Evolutionary conservation across 2,113 vertebrate genomes (phyloP).

Genomic region (Poeciliopsis prolifica): DNA sequence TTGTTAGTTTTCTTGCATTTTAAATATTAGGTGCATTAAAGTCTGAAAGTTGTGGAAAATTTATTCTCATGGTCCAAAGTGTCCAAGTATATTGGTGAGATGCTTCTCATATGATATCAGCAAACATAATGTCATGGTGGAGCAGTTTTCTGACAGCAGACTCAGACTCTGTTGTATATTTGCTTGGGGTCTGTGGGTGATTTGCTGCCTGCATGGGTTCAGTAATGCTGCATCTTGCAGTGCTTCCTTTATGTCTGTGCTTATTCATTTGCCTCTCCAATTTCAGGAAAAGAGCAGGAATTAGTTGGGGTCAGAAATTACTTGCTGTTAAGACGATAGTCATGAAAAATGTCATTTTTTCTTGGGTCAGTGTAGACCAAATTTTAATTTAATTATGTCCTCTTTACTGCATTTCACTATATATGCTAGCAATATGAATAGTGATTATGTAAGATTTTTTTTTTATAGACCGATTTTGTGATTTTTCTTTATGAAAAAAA

Average conservation of each 20-base stretch:
- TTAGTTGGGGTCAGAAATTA: constrained; percentile 31
- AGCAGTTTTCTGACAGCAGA: constrained; percentile 35
- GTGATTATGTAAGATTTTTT: not conserved
- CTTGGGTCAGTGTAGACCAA: not conserved
- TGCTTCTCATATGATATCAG: constrained; percentile 17
- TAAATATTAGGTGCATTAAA: constrained; percentile 21
- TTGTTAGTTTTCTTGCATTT: not conserved
- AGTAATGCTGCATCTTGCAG: constrained; percentile 25
- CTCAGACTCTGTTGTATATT: constrained; percentile 29
- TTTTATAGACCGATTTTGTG: not conserved
- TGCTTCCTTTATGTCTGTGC: not conserved
- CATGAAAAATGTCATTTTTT: not conserved
- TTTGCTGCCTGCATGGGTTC: constrained; percentile 46
- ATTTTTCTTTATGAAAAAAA: not conserved
- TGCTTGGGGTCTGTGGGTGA: constrained; percentile 43
- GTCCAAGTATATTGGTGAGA: constrained; percentile 1
- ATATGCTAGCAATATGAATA: not conserved
- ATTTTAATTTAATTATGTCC: constrained; percentile 7
- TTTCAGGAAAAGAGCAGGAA: constrained; percentile 33
- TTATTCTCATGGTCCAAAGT: constrained; percentile 20
- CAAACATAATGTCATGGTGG: constrained; percentile 35
- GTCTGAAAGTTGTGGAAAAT: constrained; percentile 26
- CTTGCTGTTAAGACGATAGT: not conserved
- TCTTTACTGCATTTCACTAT: not conserved
- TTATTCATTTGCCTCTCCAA: constrained; percentile 14